These are phyloP conservation scores for Sipha flava DNA, from an alignment of 1,140 invertebrate genomes.

Conservation along the genomic window DNA sequence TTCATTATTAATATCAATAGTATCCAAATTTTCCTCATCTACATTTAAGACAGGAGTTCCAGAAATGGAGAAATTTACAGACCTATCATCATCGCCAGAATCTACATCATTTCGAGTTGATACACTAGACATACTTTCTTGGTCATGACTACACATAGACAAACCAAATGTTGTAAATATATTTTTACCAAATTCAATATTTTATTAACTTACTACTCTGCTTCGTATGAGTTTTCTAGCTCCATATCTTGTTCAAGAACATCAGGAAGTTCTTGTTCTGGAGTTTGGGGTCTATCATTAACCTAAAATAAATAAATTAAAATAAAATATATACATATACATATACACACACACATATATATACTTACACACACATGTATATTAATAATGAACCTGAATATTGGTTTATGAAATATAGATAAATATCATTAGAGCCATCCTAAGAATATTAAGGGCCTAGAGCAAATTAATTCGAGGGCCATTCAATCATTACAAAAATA, in stretches of 20 bases:
- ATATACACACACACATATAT: too few relatives aligned
- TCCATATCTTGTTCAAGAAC: background rate
- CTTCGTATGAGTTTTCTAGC: background rate
- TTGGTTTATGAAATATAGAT: too few relatives aligned
- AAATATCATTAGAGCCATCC: too few relatives aligned
- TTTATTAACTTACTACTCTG: background rate
- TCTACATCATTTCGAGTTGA: background rate
- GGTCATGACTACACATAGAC: background rate
- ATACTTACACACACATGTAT: too few relatives aligned
- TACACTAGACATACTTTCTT: background rate
- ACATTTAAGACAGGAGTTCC: background rate
- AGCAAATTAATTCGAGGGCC: too few relatives aligned
- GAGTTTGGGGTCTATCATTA: background rate
- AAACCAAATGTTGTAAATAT: background rate
- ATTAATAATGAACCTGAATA: too few relatives aligned
- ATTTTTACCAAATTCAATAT: background rate
- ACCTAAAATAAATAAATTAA: background rate
- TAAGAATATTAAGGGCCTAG: too few relatives aligned
- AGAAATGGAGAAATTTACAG: background rate
- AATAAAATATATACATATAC: background rate
- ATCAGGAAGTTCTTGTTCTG: constrained; percentile 16
- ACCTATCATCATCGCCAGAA: background rate
- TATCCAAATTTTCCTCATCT: constrained; percentile 1
- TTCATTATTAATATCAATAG: background rate
- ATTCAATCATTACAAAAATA: too few relatives aligned